Evolutionary conservation across 2,113 vertebrate genomes (phyloP).

Genomic region (Struthidea cinerea): DNA sequence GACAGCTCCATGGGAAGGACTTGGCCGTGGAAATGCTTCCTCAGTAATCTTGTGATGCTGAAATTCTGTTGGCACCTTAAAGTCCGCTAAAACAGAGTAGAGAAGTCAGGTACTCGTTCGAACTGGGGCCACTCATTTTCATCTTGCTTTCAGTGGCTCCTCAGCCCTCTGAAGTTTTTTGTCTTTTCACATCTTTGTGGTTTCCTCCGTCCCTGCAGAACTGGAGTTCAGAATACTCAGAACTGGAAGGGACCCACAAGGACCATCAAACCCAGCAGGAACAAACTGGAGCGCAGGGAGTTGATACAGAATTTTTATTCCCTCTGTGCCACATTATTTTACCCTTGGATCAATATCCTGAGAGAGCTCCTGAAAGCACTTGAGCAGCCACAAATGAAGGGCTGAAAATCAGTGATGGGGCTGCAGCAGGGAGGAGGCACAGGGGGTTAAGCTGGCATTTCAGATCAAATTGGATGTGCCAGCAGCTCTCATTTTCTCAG

Average conservation of each 20-base stretch:
- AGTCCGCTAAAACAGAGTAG: not conserved
- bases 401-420: not conserved
- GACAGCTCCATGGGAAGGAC: not conserved
- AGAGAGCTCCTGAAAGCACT: not conserved
- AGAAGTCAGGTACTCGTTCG: not conserved
- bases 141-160: not conserved
- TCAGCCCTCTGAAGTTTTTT: not conserved
- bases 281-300: not conserved
- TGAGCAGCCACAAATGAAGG: not conserved
- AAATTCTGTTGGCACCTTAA: not conserved
- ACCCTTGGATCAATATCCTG: not conserved
- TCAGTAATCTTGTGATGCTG: not conserved
- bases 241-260: not conserved
- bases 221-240: not conserved
- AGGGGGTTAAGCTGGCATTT: not conserved
- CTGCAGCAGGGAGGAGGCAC: not conserved
- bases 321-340: not conserved
- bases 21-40: not conserved
- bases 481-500: not conserved
- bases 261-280: not conserved
- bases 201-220: not conserved
- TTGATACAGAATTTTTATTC: not conserved
- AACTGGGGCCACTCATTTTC: rapidly evolving
- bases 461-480: not conserved
- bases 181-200: not conserved